A percentile compares a stretch with the other conserved stretches of the same genome.
Conservation (phyloP, 2,113 vertebrate genomes). For the Chrysemys picta region DNA sequence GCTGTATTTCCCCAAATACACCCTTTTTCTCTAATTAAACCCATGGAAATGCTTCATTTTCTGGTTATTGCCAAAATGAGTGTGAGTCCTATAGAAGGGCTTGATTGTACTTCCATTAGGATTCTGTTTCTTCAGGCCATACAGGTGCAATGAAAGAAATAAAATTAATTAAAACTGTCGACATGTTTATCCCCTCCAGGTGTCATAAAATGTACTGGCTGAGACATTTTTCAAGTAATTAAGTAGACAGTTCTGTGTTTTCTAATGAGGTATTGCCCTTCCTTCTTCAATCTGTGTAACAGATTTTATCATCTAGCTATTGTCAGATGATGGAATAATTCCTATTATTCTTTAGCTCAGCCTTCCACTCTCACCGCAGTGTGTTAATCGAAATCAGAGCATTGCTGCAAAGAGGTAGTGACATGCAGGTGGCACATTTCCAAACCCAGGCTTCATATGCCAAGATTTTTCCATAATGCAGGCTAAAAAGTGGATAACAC, state of each 20-base stretch:
- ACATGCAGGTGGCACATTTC: not conserved
- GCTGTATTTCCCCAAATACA: constrained; percentile 57
- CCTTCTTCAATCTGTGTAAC: constrained; percentile 71
- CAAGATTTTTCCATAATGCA: constrained; percentile 48
- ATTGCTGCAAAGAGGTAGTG: not conserved
- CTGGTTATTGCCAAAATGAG: constrained; percentile 66
- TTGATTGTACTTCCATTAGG: constrained; percentile 77
- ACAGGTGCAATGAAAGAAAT: constrained; percentile 79
- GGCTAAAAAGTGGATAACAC: constrained; percentile 36
- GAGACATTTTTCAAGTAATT: constrained; percentile 86
- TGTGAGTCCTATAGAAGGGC: constrained; percentile 70
- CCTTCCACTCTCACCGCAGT: not conserved
- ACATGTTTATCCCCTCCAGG: constrained; percentile 81
- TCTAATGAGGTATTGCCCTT: constrained; percentile 78
- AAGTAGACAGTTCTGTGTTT: constrained; percentile 79
- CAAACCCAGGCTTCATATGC: not conserved
- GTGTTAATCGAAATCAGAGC: constrained; percentile 23
- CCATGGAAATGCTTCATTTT: constrained; percentile 72
- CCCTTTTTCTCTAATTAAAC: constrained; percentile 62
- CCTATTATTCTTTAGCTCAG: constrained; percentile 51
- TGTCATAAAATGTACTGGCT: constrained; percentile 81
- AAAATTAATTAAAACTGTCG: constrained; percentile 86
- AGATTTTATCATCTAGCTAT: constrained; percentile 69
- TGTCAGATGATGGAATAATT: constrained; percentile 61
- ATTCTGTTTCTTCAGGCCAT: constrained; percentile 77